Evolutionary conservation across 2,888 invertebrate species (phyloP).

Genomic region (Chrysolina haemoptera): DNA sequence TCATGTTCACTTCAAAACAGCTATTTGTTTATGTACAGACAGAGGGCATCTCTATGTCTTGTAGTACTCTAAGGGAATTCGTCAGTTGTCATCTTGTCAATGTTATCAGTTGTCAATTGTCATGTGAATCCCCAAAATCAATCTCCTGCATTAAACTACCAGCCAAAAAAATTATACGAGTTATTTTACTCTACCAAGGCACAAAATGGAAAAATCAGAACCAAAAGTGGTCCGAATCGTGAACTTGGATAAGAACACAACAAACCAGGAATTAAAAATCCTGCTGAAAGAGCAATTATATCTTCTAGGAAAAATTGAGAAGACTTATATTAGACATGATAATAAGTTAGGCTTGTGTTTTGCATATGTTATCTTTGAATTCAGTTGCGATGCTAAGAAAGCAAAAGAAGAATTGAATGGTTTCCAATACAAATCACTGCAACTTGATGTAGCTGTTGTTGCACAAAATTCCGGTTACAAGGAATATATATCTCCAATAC

Average conservation of each 20-base stretch:
- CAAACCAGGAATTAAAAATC: neutral
- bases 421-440: neutral
- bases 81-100: too few relatives aligned
- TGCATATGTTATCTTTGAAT: conserved; percentile 17
- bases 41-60: too few relatives aligned
- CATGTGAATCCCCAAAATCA: too few relatives aligned
- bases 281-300: neutral
- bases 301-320: neutral
- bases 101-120: too few relatives aligned
- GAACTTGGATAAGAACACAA: neutral
- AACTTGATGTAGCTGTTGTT: conserved; percentile 7
- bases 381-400: neutral
- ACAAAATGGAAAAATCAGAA: neutral
- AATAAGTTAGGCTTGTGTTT: neutral
- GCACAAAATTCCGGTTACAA: neutral
- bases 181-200: too few relatives aligned
- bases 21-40: too few relatives aligned
- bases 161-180: too few relatives aligned
- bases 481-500: too few relatives aligned
- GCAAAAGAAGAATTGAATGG: neutral
- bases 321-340: neutral
- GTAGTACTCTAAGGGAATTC: too few relatives aligned
- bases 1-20: too few relatives aligned
- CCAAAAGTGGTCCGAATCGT: conserved; percentile 16
- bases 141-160: too few relatives aligned